Base-by-base conservation (phyloP, 2,888 invertebrate species). In the Nipponacmea schrenckii region DNA sequence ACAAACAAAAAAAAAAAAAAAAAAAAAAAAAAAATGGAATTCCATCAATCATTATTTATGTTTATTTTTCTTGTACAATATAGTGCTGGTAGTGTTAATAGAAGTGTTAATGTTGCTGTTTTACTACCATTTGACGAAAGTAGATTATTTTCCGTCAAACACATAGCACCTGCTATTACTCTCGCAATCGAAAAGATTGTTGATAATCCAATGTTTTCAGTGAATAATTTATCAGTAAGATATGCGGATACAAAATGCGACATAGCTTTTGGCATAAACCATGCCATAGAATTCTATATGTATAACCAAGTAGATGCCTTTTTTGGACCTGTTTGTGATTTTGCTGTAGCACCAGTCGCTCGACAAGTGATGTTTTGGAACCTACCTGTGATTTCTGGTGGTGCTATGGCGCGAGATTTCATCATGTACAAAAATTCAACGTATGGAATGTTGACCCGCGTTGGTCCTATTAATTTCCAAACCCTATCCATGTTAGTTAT, bases 321-420 rank as follows among this genome's bases (percentile, higher is more conserved):
- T 71, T 79, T 88, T 65, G 87, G 88, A 0, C 87, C 87, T 1
- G 79, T 78, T 12, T 86, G 86, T 77, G 87, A 88, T 71, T 88
- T 95, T 56, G 95, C 95, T 0, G 89, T 96, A 81, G 96, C 96
- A 85, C 96, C 96, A 0, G 95, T 96, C 2, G 96, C 96, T 10
- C 91, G 95, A 72, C 91, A 96, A 70, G 74, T 50, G 31, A 26
- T 50, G 24, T 75, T 94, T 87, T 96, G 96, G 96, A 95, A 95
- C 87, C 93, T 94, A 0, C 96, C 96, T 0, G 94, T 96, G 81
- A 94, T 96, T 81, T 95, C 96, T 15, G 79, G 81, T 3, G 85
- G 85, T 0, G 82, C 82, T 3, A 77, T 84, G 73, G 84, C 84
- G 0, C 66, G 69, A 24, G 85, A 84, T 67, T 86, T 85, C 68